Percentiles rank a stretch among this genome's conserved stretches.
phyloP scores from a whole-genome alignment of 2,797 vertebrate genomes.

The Malurus splendens region DNA sequence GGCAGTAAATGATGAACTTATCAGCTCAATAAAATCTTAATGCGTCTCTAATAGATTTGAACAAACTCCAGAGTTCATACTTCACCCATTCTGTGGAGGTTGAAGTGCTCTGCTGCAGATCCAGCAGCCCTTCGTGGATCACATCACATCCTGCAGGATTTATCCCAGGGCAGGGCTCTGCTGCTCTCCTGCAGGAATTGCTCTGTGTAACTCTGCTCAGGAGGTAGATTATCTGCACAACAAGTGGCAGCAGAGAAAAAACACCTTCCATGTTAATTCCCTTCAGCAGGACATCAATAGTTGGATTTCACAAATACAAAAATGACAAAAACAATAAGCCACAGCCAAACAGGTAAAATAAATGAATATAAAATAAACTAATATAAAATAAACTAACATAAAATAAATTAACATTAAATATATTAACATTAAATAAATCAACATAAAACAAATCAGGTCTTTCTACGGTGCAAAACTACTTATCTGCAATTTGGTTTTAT shows the following conservation, averaged over 20 bases:
- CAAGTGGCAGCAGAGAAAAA: not conserved
- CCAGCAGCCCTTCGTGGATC: constrained; percentile 71
- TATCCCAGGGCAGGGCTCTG: not conserved
- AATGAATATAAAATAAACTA: not conserved
- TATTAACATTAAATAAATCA: not conserved
- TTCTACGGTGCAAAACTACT: not conserved
- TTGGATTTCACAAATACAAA: not conserved
- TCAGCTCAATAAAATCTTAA: not conserved
- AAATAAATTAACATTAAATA: too few relatives aligned
- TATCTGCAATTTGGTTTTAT: not conserved
- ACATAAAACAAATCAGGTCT: not conserved
- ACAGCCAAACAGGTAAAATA: not conserved
- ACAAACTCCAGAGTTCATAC: constrained; percentile 46
- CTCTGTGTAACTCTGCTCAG: constrained; percentile 75
- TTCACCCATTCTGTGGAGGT: constrained; percentile 76
- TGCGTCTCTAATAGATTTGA: not conserved
- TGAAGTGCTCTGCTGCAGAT: constrained; percentile 67
- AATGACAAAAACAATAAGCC: not conserved
- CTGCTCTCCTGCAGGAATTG: constrained; percentile 64
- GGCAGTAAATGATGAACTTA: not conserved
- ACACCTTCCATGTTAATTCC: not conserved
- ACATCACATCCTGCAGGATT: not conserved
- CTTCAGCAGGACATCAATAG: not conserved
- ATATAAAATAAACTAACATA: too few relatives aligned
- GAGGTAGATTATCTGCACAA: constrained; percentile 74